phyloP scores from a whole-genome alignment of 2,113 vertebrate species.

The Salvelinus alpinus region DNA sequence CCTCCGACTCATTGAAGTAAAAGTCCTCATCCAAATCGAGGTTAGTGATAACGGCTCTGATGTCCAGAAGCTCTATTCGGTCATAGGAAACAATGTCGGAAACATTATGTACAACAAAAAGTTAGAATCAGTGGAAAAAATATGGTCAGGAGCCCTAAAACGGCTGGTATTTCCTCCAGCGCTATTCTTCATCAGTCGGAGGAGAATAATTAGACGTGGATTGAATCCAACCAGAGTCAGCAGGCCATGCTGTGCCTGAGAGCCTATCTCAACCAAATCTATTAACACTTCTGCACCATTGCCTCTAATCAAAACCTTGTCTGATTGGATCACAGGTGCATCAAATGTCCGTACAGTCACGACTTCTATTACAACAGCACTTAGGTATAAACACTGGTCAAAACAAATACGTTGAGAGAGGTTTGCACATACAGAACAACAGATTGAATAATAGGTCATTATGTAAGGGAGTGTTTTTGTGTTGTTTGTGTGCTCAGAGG shows the following conservation, averaged over 20 bases:
- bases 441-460: not conserved
- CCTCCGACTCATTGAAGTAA: too few species aligned
- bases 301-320: not conserved
- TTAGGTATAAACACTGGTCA: not conserved
- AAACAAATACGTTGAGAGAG: not conserved
- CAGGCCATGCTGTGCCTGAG: slow-evolving; percentile 4
- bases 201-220: slow-evolving; percentile 21
- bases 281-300: not conserved
- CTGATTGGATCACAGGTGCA: not conserved
- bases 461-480: too few species aligned
- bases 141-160: too few species aligned
- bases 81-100: too few species aligned
- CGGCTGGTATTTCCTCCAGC: too few species aligned
- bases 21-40: too few species aligned
- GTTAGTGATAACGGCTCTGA: too few species aligned
- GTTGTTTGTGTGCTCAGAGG: not conserved
- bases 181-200: not conserved
- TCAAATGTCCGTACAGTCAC: too few species aligned
- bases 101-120: too few species aligned
- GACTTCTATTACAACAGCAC: not conserved
- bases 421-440: too few species aligned
- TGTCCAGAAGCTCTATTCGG: too few species aligned
- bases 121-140: too few species aligned
- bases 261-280: not conserved
- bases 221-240: slow-evolving; percentile 13